Conservation (phyloP, 37 sponge, comb jelly and placozoan species). For the Axinella damicornis region DNA sequence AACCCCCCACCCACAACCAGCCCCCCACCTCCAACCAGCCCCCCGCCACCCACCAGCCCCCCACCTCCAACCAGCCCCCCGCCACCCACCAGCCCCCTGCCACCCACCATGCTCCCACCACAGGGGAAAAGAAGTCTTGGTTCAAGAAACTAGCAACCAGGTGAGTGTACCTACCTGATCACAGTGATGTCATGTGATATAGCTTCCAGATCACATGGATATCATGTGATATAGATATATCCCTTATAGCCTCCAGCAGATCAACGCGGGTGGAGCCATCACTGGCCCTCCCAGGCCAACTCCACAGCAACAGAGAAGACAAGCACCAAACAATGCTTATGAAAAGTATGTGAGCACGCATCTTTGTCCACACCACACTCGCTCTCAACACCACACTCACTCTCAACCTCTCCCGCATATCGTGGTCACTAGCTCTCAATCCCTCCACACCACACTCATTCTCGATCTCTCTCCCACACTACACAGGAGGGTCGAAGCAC, state of each 20-base stretch:
- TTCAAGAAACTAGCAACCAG: not conserved
- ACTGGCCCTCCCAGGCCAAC: conserved; percentile 46
- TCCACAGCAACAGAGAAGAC: conserved; percentile 2
- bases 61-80: not conserved
- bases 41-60: not conserved
- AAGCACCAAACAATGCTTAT: not conserved
- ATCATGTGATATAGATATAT: not conserved
- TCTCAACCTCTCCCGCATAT: not conserved
- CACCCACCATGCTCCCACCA: not conserved
- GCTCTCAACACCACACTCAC: not conserved
- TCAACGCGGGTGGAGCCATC: conserved; percentile 70
- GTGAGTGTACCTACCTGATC: no score
- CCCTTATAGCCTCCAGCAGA: conserved; percentile 45
- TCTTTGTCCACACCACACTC: not conserved
- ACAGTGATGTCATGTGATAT: no score
- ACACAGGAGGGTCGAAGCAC: conserved; percentile 65
- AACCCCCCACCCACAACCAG: not conserved
- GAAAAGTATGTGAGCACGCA: not conserved
- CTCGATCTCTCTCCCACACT: not conserved
- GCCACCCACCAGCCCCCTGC: not conserved
- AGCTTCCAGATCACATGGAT: no score
- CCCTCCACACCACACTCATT: not conserved
- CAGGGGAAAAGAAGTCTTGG: no score
- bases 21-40: not conserved
- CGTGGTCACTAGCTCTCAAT: not conserved